Evolutionary conservation across 2,888 invertebrate species (phyloP), one percentile per base, ranked within the genome.

Genomic region (Stomorhina lunata): DNA sequence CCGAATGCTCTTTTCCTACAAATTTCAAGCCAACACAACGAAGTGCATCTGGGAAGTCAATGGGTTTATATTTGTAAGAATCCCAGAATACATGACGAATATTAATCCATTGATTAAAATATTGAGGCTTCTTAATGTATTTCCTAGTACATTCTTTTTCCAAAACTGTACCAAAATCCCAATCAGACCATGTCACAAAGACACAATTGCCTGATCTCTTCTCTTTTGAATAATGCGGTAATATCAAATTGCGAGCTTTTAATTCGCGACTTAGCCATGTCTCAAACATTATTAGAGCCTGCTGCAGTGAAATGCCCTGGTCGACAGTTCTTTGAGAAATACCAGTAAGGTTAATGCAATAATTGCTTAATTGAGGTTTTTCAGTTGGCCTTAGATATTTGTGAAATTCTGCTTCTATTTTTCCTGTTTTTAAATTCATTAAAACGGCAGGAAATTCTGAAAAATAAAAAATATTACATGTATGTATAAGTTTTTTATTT

Each of bases 401-500:
- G 84, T 93, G 93, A 86, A 94, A 94, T 86, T 93, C 93, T 29
- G 92, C 90, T 73, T 93, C 91, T 48, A 94, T 92, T 86, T 91
- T 89, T 50, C 92, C 92, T 34, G 91, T 92, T 63, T 89, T 87
- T 1, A 93, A 88, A 87, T 93, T 92, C 43, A 93, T 89, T 34
- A 94, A 87, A 17, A 94, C 92, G 9, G 93, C 93, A 22, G 94
- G 93, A 87, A 94, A 94, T 89, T 94, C 94, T 90, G 92, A 92
- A 76, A 93, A 0, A 6, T 27, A 15, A 45, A 4, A 7, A 7
- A 15, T n/a, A 40, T 4, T n/a, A 40, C 4, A 43, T 17, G n/a
- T 43, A 43, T 17, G 43, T 3, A 43, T 15, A 43, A n/a, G 15
- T 43, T n/a, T 0, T 43, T 9, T 9, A 15, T 43, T 43, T 43